Conservation (phyloP, 2,797 vertebrate genomes). For the Uromys caudimaculatus region DNA sequence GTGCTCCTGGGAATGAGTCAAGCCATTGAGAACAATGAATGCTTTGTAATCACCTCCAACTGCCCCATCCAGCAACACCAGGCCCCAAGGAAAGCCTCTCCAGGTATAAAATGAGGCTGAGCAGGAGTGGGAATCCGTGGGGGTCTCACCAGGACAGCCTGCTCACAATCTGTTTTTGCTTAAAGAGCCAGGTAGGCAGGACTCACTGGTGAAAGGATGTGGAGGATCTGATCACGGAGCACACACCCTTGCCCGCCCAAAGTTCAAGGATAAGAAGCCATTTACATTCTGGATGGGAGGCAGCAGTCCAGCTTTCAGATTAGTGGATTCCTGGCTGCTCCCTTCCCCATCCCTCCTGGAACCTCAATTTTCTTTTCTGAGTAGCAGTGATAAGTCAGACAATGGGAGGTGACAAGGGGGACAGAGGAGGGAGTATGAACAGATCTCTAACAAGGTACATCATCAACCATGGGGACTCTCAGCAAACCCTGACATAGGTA, state of each 20-base stretch:
- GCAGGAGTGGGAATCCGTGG: neutral
- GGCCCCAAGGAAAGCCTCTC: constrained; percentile 14
- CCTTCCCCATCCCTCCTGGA: neutral
- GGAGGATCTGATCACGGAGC: neutral
- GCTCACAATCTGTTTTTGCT: constrained; percentile 46
- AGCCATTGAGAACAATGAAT: neutral
- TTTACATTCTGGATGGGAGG: constrained; percentile 20
- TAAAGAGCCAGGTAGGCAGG: neutral
- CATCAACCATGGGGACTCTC: no score
- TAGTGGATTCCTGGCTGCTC: neutral
- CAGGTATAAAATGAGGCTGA: constrained; percentile 52
- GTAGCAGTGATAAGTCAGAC: constrained; percentile 7
- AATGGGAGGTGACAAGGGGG: neutral
- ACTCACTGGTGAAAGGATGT: neutral
- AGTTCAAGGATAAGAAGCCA: constrained; percentile 59
- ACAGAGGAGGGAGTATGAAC: neutral
- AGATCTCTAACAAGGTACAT: neutral
- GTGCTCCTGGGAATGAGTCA: neutral
- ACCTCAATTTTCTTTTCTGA: neutral
- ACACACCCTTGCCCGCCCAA: neutral
- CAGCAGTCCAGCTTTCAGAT: neutral
- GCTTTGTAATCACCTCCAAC: neutral
- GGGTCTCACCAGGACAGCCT: constrained; percentile 32
- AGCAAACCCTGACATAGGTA: rapidly evolving
- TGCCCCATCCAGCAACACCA: neutral